These are phyloP conservation scores for Baryphthengus martii DNA, from an alignment of 2,113 vertebrate species.

Conservation along the genomic window DNA sequence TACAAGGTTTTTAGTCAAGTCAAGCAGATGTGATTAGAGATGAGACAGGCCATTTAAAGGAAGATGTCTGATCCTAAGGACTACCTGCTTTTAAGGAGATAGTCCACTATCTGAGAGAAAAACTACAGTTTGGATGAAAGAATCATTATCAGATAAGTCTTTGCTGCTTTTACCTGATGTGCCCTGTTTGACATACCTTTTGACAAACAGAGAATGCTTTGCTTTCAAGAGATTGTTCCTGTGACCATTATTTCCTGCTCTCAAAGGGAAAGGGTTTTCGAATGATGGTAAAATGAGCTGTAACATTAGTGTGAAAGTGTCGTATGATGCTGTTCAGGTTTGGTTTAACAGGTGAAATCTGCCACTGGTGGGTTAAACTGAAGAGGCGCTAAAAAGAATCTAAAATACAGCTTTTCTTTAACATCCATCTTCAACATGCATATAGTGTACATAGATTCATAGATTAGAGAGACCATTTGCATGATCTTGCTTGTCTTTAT, in stretches of 20 bases:
- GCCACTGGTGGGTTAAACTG: not conserved
- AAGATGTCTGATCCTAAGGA: not conserved
- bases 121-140: not conserved
- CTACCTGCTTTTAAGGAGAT: not conserved
- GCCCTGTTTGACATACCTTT: not conserved
- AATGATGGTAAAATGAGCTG: not conserved
- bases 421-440: not conserved
- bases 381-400: not conserved
- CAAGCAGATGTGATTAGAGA: not conserved
- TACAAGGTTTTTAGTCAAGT: not conserved
- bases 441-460: not conserved
- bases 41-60: not conserved
- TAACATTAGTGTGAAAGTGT: not conserved
- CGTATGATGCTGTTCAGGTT: not conserved
- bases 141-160: not conserved
- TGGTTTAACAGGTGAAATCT: not conserved
- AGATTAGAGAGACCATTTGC: not conserved
- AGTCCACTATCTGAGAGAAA: not conserved
- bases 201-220: constrained; percentile 1
- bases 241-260: not conserved
- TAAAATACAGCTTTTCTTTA: not conserved
- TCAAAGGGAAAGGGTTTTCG: not conserved
- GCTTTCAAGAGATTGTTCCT: not conserved
- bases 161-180: not conserved
- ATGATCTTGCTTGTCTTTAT: not conserved